Percentiles rank a stretch among this genome's conserved stretches.
phyloP scores from a whole-genome alignment of 2,797 vertebrate species.

The Liasis olivaceus region DNA sequence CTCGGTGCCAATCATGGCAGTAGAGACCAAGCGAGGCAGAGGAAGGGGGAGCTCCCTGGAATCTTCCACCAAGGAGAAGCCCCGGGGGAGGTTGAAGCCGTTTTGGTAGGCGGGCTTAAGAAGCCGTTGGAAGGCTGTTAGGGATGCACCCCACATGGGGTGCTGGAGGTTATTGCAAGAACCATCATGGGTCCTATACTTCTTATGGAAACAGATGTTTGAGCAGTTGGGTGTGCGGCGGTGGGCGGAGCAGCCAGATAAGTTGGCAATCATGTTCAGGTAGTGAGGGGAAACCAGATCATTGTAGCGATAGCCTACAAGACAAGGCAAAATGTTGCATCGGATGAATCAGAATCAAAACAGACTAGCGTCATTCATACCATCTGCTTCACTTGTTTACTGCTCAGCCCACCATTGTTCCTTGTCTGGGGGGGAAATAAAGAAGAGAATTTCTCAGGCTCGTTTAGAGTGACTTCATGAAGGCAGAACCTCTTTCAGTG shows the following conservation, averaged over 20 bases:
- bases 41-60: slow-evolving; percentile 71
- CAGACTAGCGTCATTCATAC: not conserved
- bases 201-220: slow-evolving; percentile 72
- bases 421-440: not conserved
- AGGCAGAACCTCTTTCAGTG: not conserved
- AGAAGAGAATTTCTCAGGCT: not conserved
- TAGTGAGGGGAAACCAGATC: slow-evolving; percentile 74
- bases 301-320: slow-evolving; percentile 70
- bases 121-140: slow-evolving; percentile 74
- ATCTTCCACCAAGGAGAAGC: slow-evolving; percentile 59
- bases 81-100: slow-evolving; percentile 71
- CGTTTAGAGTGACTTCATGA: not conserved
- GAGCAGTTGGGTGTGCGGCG: slow-evolving; percentile 70
- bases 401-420: not conserved
- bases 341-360: rapidly evolving
- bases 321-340: slow-evolving; percentile 18
- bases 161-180: slow-evolving; percentile 77
- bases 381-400: not conserved
- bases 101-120: slow-evolving; percentile 74
- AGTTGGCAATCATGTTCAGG: slow-evolving; percentile 73
- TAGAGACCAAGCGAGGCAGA: slow-evolving; percentile 72
- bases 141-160: slow-evolving; percentile 73
- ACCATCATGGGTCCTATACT: slow-evolving; percentile 69
- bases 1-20: slow-evolving; percentile 68
- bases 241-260: slow-evolving; percentile 73